These are phyloP conservation scores for Penelope pileata DNA, from an alignment of 2,113 vertebrate species.

Conservation along the genomic window DNA sequence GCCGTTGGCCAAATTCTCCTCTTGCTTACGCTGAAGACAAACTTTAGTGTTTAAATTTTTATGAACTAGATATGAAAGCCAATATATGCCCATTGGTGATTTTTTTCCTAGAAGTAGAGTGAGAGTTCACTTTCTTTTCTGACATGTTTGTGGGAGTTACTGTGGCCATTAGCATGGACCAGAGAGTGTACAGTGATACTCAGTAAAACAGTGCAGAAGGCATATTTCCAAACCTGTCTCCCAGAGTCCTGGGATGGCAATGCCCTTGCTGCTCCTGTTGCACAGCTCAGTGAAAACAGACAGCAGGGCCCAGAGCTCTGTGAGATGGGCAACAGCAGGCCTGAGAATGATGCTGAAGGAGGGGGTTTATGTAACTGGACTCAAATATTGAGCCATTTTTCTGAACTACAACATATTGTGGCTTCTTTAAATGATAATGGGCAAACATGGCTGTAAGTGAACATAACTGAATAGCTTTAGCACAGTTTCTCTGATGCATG, in stretches of 20 bases:
- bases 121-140: not conserved
- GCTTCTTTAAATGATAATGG: not conserved
- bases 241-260: not conserved
- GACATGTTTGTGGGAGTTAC: not conserved
- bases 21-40: not conserved
- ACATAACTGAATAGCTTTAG: not conserved
- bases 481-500: not conserved
- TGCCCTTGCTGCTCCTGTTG: not conserved
- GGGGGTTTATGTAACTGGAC: not conserved
- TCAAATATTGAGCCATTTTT: not conserved
- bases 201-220: not conserved
- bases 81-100: not conserved
- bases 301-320: not conserved
- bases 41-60: constrained; percentile 26
- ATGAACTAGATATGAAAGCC: not conserved
- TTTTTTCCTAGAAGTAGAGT: not conserved
- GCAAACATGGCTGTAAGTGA: not conserved
- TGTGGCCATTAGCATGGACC: not conserved
- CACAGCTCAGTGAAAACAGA: not conserved
- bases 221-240: not conserved
- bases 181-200: not conserved
- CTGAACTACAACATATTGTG: not conserved
- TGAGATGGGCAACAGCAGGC: not conserved
- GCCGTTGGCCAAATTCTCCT: constrained; percentile 4
- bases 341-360: not conserved